Evolutionary conservation across 2,888 invertebrate species (phyloP).

Genomic region (Hedychridium roseum): DNA sequence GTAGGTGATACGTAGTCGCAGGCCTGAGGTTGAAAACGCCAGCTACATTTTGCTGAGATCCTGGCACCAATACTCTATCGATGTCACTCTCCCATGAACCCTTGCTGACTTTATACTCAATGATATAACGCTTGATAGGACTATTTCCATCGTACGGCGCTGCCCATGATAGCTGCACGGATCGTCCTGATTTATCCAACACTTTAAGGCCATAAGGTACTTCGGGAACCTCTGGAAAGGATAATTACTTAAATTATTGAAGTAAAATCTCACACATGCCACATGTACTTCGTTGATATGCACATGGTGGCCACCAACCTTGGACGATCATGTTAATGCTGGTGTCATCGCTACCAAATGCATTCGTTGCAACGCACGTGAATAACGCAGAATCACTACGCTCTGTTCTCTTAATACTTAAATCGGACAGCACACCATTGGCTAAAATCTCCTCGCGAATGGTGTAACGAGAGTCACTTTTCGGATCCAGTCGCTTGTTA

Average conservation of each 20-base stretch:
- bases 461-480: constrained; percentile 86
- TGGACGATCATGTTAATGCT: constrained; percentile 95
- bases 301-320: constrained; percentile 69
- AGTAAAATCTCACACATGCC: neutral
- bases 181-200: constrained; percentile 88
- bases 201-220: constrained; percentile 89
- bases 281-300: constrained; percentile 16
- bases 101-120: constrained; percentile 89
- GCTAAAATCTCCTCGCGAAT: constrained; percentile 87
- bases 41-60: constrained; percentile 83
- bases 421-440: constrained; percentile 86
- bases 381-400: constrained; percentile 88
- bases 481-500: constrained; percentile 89
- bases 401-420: constrained; percentile 90
- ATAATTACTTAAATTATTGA: neutral
- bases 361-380: constrained; percentile 92
- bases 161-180: constrained; percentile 91
- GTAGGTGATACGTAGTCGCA: constrained; percentile 90
- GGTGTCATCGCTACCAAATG: constrained; percentile 94
- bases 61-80: constrained; percentile 88
- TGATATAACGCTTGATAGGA: constrained; percentile 86
- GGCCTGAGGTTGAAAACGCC: constrained; percentile 89
- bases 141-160: constrained; percentile 93
- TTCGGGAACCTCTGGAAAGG: constrained; percentile 81
- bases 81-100: constrained; percentile 85